Base-by-base conservation (phyloP, 2,113 vertebrate species). In the Erpornis zantholeuca region DNA sequence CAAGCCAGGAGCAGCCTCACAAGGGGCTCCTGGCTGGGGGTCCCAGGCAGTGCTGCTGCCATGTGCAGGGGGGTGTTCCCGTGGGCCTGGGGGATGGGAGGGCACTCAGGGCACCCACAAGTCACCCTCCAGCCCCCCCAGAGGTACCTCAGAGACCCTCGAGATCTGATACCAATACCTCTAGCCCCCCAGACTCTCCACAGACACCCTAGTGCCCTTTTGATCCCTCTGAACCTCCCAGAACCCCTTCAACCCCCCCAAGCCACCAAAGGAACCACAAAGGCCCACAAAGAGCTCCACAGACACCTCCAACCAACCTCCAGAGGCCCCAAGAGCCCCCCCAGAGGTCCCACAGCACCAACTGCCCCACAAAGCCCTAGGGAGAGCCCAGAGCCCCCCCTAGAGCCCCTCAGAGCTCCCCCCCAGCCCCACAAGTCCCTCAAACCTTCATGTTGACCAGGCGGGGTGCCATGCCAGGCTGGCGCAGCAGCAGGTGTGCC, bases 1-100 rank as follows among this genome's bases (percentile, higher is more conserved):
- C 78, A 89, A 53, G 86, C 69, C 78, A 89, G 78, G 7, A 89
- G 86, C 78, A 89, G 86, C 78, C 53, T 38, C n/a, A 89, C 69
- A 0, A 89, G 78, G 61, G 86, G 86, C 38, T 89, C 86, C 61
- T 89, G 86, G 78, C 86, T 89, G 53, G 69, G 77, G 20, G 60
- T 82, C 28, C 86, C 78, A 2, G 69, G 86, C 0, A 89, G 53
- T 2, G 86, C 86, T 31, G 86, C 86, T 14, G 86, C 86, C 86
- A 88, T 88, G 86, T 88, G 86, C 86, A 89, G 69, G 16, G 78
- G 60, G 2, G 78, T 82, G 86, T 89, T 89, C 69, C 78, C 78
- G 1, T 82, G 86, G 53, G 86, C 86, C 86, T 89, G 61, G 0
- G 3, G 69, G 45, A 45, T 0, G 3, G 4, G 9, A 31, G 20